A percentile compares a stretch with the other conserved stretches of the same genome.
Evolutionary conservation across 1,140 invertebrate species (phyloP).

Genomic region (Gonioctena quinquepunctata): DNA sequence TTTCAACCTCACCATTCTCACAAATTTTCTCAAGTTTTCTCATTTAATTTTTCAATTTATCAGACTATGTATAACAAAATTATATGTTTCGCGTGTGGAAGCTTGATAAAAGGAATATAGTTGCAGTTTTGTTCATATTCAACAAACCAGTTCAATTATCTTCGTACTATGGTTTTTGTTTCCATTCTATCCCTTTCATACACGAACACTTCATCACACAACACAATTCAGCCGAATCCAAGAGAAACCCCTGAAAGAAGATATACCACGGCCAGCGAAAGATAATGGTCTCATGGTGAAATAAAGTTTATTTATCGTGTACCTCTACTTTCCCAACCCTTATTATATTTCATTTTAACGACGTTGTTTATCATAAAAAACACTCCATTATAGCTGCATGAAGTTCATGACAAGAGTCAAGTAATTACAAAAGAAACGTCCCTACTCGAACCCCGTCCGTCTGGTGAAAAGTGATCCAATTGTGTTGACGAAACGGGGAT

Average conservation of each 20-base stretch:
- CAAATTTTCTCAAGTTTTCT: too few relatives aligned
- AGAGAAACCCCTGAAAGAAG: background rate
- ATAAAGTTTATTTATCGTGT: background rate
- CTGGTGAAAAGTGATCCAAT: slow-evolving; percentile 11
- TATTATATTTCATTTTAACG: background rate
- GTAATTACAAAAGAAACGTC: background rate
- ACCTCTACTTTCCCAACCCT: background rate
- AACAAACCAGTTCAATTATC: too few relatives aligned
- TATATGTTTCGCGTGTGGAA: too few relatives aligned
- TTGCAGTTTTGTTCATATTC: too few relatives aligned
- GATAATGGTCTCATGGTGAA: background rate
- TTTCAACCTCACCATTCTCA: too few relatives aligned
- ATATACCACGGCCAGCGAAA: background rate
- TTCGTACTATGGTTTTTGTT: too few relatives aligned
- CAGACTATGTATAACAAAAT: too few relatives aligned
- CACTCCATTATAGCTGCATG: background rate
- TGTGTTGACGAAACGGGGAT: slow-evolving; percentile 10
- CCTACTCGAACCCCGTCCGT: background rate
- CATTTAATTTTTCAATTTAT: too few relatives aligned
- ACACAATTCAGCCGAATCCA: background rate
- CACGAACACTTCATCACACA: background rate
- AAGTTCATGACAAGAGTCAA: background rate
- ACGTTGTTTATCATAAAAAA: background rate
- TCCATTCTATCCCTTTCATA: background rate
- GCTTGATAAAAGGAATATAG: too few relatives aligned